Conservation (phyloP, 2,113 vertebrate species). For the Hemibagrus wyckioides region DNA sequence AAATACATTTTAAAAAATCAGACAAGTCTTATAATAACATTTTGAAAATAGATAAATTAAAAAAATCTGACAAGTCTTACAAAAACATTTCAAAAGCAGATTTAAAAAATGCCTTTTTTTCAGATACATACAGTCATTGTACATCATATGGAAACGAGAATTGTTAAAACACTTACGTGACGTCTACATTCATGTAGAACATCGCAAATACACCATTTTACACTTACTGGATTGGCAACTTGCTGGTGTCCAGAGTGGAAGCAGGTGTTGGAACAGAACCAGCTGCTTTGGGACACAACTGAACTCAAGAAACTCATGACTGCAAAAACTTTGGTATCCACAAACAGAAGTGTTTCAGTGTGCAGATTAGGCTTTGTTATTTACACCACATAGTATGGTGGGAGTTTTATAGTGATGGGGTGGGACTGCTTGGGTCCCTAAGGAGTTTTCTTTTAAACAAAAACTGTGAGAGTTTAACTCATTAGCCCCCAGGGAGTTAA, state of each 20-base stretch:
- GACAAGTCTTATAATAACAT: too few relatives aligned
- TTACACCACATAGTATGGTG: neutral
- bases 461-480: neutral
- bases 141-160: neutral
- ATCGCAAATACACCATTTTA: neutral
- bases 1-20: too few relatives aligned
- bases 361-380: neutral
- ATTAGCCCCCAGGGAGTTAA: neutral
- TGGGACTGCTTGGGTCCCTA: neutral
- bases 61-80: too few relatives aligned
- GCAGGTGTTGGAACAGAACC: neutral
- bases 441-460: neutral
- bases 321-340: neutral
- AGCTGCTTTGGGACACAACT: neutral
- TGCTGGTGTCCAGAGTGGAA: neutral
- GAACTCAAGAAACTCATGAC: neutral
- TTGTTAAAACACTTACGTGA: neutral
- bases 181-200: neutral
- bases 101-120: too few relatives aligned
- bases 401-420: neutral
- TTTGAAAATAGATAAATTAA: neutral
- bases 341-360: neutral
- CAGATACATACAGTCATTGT: neutral
- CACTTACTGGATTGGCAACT: neutral
- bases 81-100: neutral